These are phyloP conservation scores for Larimichthys crocea DNA, from an alignment of 2,113 vertebrate genomes.

Conservation along the genomic window DNA sequence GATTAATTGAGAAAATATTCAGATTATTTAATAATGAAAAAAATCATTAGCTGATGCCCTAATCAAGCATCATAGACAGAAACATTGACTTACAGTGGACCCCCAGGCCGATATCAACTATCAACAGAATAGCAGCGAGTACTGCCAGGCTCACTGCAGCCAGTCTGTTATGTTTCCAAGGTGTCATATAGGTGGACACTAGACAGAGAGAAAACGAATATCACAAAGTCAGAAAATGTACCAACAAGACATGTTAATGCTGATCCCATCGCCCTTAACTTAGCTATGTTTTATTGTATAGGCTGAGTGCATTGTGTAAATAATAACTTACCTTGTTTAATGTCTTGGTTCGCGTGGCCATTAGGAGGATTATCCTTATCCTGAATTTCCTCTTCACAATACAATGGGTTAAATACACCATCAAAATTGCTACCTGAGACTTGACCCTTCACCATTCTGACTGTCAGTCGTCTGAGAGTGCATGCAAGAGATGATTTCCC, in stretches of 20 bases:
- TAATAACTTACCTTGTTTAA: constrained; percentile 9
- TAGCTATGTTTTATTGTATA: neutral
- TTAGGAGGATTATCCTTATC: accelerated
- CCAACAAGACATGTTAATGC: neutral
- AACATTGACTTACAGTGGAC: constrained; percentile 49
- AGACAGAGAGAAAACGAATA: constrained; percentile 5
- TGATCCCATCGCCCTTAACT: neutral
- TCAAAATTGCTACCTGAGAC: neutral
- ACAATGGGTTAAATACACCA: constrained; percentile 5
- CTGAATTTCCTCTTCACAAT: constrained; percentile 8
- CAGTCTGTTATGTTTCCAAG: neutral
- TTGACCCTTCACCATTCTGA: constrained; percentile 21
- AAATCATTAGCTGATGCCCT: neutral
- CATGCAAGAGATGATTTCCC: neutral
- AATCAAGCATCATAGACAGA: neutral
- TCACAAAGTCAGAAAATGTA: neutral
- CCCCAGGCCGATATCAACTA: constrained; percentile 49
- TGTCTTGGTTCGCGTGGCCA: neutral
- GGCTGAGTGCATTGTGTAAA: neutral
- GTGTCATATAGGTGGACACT: constrained; percentile 1
- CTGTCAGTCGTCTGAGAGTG: neutral
- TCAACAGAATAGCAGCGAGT: constrained; percentile 44
- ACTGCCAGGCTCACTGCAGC: constrained; percentile 27
- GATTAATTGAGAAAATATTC: neutral
- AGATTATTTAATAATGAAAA: neutral